Evolutionary conservation across 2,888 invertebrate species (phyloP).

Genomic region (Nomada fucata): DNA sequence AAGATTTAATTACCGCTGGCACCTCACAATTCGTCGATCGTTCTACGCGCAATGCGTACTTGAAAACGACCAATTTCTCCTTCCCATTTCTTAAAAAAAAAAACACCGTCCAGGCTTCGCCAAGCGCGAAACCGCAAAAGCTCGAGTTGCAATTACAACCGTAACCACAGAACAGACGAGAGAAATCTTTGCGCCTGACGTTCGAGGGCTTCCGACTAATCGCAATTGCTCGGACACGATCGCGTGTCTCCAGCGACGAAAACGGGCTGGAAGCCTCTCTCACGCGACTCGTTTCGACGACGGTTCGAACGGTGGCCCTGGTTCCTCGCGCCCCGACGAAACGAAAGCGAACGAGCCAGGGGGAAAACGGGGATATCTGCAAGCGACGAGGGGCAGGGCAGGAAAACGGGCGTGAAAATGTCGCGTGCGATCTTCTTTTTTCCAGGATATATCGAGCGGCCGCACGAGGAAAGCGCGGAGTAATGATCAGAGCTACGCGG

Average conservation of each 20-base stretch:
- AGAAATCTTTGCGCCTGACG: constrained; percentile 8
- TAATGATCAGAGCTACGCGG: constrained; percentile 70
- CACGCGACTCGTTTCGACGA: constrained; percentile 19
- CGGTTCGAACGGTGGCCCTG: background rate
- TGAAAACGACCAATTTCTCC: background rate
- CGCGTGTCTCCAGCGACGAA: background rate
- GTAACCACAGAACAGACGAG: background rate
- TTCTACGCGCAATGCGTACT: background rate
- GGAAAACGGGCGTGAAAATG: constrained; percentile 9
- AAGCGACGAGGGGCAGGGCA: background rate
- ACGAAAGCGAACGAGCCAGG: background rate
- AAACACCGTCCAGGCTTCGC: constrained; percentile 8
- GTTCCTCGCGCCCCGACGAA: too few relatives aligned
- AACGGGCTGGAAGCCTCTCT: background rate
- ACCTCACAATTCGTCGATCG: too few relatives aligned
- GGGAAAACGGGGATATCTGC: background rate
- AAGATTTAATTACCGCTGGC: too few relatives aligned
- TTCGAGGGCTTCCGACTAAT: constrained; percentile 40
- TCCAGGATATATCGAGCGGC: constrained; percentile 54
- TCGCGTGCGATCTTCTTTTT: constrained; percentile 29
- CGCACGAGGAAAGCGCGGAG: constrained; percentile 61
- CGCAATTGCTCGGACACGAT: constrained; percentile 1
- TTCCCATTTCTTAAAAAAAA: constrained; percentile 17
- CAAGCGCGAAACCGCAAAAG: constrained; percentile 36
- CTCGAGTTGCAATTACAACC: constrained; percentile 20